These are phyloP conservation scores for Agelaius phoeniceus DNA, from an alignment of 2,113 vertebrate species.

Conservation along the genomic window DNA sequence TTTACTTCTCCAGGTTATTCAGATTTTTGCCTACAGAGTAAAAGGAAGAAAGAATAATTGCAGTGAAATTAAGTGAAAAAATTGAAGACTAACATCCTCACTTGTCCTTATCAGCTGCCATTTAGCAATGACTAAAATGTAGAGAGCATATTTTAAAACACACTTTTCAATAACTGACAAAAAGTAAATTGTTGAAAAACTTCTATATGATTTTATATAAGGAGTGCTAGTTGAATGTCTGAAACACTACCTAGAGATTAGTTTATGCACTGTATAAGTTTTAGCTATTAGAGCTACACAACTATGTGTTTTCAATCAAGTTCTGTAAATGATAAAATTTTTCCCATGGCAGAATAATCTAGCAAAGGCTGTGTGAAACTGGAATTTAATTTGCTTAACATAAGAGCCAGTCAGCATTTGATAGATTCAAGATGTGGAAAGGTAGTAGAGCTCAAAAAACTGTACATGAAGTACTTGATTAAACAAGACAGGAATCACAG, in stretches of 20 bases:
- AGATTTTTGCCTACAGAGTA: neutral
- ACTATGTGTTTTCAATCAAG: neutral
- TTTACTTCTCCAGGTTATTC: neutral
- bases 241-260: neutral
- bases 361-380: neutral
- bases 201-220: neutral
- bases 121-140: neutral
- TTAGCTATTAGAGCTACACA: neutral
- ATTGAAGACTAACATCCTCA: neutral
- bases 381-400: constrained; percentile 56
- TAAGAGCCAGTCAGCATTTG: constrained; percentile 13
- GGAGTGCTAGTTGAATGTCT: neutral
- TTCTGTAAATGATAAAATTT: neutral
- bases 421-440: constrained; percentile 51
- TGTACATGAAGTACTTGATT: constrained; percentile 22
- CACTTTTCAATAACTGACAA: neutral
- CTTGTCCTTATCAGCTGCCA: neutral
- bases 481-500: constrained; percentile 49
- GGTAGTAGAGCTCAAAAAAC: constrained; percentile 25
- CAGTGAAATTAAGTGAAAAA: neutral
- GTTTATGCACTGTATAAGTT: neutral
- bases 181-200: neutral
- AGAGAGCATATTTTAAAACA: neutral
- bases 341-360: constrained; percentile 2
- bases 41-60: neutral